Conservation (phyloP, 2,888 invertebrate species). For the Xanthia togata region DNA sequence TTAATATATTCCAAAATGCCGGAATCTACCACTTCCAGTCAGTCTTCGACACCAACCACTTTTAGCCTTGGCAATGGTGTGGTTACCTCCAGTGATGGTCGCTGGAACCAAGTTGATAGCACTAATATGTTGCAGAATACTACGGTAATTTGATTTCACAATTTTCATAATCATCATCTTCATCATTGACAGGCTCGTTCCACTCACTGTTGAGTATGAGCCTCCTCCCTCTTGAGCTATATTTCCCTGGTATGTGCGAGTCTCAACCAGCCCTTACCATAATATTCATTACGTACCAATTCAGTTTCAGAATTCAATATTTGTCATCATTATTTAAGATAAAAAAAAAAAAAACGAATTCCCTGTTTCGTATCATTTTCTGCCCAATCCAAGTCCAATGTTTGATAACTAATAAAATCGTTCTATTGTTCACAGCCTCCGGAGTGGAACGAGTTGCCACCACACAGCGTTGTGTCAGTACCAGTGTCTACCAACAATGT, state of each 20-base stretch:
- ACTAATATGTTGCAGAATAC: conserved; percentile 55
- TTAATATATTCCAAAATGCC: conserved; percentile 58
- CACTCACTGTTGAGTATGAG: not conserved
- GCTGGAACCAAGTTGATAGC: conserved; percentile 67
- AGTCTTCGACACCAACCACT: conserved; percentile 38
- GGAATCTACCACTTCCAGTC: conserved; percentile 50
- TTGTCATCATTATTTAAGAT: not conserved
- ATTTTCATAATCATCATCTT: not conserved
- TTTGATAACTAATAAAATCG: conserved; percentile 10
- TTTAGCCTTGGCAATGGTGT: conserved; percentile 42
- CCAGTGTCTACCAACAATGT: conserved; percentile 47
- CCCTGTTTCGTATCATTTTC: not conserved
- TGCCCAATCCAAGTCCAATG: no score
- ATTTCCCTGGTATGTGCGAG: not conserved
- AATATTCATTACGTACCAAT: no score
- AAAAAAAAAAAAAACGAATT: no score
- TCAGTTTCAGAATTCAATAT: not conserved
- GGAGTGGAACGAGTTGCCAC: conserved; percentile 67
- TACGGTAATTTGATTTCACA: conserved; percentile 67
- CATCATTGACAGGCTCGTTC: not conserved
- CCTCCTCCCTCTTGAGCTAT: not conserved
- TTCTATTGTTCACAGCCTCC: conserved; percentile 65
- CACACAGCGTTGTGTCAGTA: conserved; percentile 50
- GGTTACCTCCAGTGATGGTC: conserved; percentile 62
- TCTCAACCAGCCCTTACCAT: not conserved